These are phyloP conservation scores for Drosophila eohydei DNA, from an alignment of 2,888 invertebrate genomes.

Conservation along the genomic window DNA sequence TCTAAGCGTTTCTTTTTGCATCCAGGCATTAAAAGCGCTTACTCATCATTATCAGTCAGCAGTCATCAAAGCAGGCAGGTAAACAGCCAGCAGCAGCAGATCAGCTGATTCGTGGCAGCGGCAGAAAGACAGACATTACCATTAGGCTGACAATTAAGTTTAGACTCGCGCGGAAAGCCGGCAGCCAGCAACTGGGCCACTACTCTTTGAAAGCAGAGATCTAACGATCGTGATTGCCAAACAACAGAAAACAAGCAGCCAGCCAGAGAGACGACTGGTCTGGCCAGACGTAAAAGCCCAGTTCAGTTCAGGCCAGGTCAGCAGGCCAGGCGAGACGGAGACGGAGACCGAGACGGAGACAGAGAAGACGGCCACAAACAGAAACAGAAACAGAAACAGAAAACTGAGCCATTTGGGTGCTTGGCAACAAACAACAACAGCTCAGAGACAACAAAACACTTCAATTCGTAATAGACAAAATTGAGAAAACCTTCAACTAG, in stretches of 20 bases:
- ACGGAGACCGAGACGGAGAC: background rate
- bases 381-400: conserved; percentile 23
- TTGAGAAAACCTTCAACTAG: conserved; percentile 54
- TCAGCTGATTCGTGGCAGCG: conserved; percentile 61
- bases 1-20: conserved; percentile 39
- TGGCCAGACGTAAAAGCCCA: conserved; percentile 36
- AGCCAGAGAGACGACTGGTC: conserved; percentile 58
- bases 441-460: conserved; percentile 60
- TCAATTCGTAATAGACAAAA: conserved; percentile 64
- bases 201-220: conserved; percentile 59
- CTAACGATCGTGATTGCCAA: conserved; percentile 71
- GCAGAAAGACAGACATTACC: conserved; percentile 51
- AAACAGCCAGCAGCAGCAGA: conserved; percentile 21
- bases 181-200: conserved; percentile 62
- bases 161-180: conserved; percentile 57
- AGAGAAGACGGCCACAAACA: conserved; percentile 3
- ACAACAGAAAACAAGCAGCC: conserved; percentile 47
- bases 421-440: conserved; percentile 68
- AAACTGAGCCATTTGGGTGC: conserved; percentile 62
- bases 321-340: conserved; percentile 17
- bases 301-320: conserved; percentile 13
- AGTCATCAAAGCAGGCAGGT: conserved; percentile 40
- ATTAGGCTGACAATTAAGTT: conserved; percentile 73
- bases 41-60: conserved; percentile 70
- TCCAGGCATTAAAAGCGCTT: conserved; percentile 62